Base-by-base conservation (phyloP, 2,888 invertebrate species). In the Altica lythri region DNA sequence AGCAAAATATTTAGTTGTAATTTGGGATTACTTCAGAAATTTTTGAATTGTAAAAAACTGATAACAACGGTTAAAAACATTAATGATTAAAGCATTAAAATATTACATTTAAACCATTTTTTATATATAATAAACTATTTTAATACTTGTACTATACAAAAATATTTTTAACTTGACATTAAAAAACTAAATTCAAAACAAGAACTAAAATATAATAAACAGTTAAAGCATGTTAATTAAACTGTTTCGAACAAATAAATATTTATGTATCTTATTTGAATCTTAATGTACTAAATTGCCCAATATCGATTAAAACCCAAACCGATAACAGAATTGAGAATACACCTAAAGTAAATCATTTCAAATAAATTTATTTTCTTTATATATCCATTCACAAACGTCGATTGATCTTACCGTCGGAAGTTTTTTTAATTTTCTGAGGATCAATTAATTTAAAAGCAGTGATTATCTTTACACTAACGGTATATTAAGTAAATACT, bases 261-360 rank as follows among this genome's bases (percentile, higher is more conserved):
- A 45, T 45, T 45, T 34, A 45, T 45, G 45, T 34, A 34, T 45
- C 45, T 34, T 32, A 45, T 45, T 45, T 45, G 34, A 45, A 45
- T 45, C 34, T 45, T 34, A 45, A 45, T 45, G 45, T 34, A n/a
- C 12, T 9, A 25, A 32, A 32, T 45, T 45, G 32, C 45, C 22
- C 32, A 45, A 45, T 45, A 34, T 45, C 45, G 34, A 34, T 45
- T 45, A 14, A 22, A 34, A 45, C 32, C 22, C 45, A 45, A n/a
- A 22, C 45, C 14, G 34, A 34, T 14, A 34, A 45, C 45, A 22
- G 25, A 45, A 19, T 45, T 34, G 32, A 19, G 34, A 45, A 45
- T 25, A 45, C 45, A 45, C 22, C 34, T 13, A 13, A 34, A 45
- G 34, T 45, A 45, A 45, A 45, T 45, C 45, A 45, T 34, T 34